phyloP scores from a whole-genome alignment of 2,888 invertebrate species.

The Apotomis turbidana region DNA sequence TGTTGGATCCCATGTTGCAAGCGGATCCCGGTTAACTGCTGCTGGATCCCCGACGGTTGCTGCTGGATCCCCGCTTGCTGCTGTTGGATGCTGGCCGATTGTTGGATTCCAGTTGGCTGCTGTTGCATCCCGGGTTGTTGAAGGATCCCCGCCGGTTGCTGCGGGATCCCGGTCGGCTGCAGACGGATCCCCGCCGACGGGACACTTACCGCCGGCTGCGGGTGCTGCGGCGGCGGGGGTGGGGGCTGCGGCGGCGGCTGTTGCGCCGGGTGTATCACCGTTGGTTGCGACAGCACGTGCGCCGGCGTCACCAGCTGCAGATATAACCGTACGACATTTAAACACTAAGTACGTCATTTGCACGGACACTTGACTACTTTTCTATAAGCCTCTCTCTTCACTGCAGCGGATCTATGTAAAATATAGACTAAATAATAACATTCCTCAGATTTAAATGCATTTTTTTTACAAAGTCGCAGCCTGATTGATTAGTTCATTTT shows the following conservation, averaged over 20 bases:
- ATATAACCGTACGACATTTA: slow-evolving; percentile 36
- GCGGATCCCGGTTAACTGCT: not conserved
- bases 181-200: not conserved
- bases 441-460: no score
- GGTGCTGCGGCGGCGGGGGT: slow-evolving; percentile 64
- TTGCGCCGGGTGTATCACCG: slow-evolving; percentile 78
- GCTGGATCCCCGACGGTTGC: no score
- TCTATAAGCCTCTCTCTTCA: no score
- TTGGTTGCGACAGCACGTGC: slow-evolving; percentile 76
- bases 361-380: no score
- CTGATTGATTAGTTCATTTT: no score
- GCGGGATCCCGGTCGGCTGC: not conserved
- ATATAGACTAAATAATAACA: no score
- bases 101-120: no score
- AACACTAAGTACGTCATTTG: not conserved
- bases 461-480: no score
- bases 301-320: slow-evolving; percentile 74
- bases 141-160: not conserved
- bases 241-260: slow-evolving; percentile 80
- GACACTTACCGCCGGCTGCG: slow-evolving; percentile 60
- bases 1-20: not conserved
- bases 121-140: no score
- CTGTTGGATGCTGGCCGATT: no score
- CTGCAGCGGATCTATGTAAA: no score
- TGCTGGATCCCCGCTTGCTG: no score